Conservation (phyloP, 2,113 vertebrate genomes). For the Elgaria multicarinata region DNA sequence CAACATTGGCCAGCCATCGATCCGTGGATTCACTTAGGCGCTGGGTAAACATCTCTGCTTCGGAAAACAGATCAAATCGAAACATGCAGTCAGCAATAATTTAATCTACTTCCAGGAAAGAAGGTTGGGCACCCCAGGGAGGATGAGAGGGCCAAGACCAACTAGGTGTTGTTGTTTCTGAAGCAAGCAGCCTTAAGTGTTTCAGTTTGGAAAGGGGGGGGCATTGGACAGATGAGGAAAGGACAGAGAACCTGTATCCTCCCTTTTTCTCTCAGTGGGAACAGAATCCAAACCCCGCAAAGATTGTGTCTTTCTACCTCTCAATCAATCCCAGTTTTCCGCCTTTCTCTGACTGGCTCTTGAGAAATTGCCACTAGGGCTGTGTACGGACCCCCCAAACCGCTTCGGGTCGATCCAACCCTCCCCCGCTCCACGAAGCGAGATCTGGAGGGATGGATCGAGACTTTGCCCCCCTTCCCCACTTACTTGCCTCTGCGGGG, state of each 20-base stretch:
- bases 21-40: constrained; percentile 20
- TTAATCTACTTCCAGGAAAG: background rate
- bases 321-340: no score
- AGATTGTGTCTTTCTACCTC: no score
- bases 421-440: no score
- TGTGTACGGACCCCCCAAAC: no score
- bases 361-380: no score
- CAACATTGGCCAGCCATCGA: constrained; percentile 22
- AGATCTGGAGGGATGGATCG: no score
- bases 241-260: background rate
- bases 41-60: constrained; percentile 38
- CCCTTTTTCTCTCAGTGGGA: background rate
- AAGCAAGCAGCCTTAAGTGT: background rate
- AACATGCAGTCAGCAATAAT: background rate
- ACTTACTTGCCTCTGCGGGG: no score
- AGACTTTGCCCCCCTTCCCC: no score
- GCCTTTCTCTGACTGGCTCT: no score
- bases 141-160: background rate
- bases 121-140: background rate
- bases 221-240: background rate
- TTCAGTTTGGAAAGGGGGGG: background rate
- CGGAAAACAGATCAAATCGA: constrained; percentile 27
- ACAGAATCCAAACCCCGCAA: background rate
- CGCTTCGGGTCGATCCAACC: no score
- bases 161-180: accelerated